Base-by-base conservation (phyloP, 2,888 invertebrate species). In the Meloe dianella region DNA sequence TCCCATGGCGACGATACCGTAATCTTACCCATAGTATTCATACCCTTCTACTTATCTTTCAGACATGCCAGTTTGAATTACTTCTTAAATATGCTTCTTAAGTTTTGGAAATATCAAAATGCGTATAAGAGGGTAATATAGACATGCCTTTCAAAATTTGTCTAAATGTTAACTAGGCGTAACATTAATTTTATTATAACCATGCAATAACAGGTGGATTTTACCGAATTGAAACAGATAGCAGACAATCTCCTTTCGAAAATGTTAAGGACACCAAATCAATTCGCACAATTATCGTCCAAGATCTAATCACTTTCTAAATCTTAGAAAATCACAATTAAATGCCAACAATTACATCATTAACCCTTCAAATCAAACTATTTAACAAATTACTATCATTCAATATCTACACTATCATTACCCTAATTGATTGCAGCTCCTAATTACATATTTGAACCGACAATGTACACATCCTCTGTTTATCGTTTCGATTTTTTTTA, bases 1-100 rank as follows among this genome's bases (percentile, higher is more conserved):
- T 78, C 79, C 77, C 78, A 65, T 62, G 78, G 69, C 73, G 73
- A 70, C 75, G 73, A 77, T 78, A 71, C 74, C 71, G 72, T 76
- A 78, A 78, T 79, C 78, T 76, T 74, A 73, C 41, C 68, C 71
- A 68, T 71, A 67, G 72, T 71, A 74, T 71, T 72, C 74, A 69
- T 67, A 67, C 66, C 69, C 67, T 32, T 47, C 71, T 70, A 71
- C 76, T 74, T 73, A 76, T 76, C 72, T 74, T 69, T 70, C 73
- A 74, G 70, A 73, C 70, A 67, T 67, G 70, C 67, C 68, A 65
- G 69, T 60, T 64, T 70, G 70, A 69, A 71, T 71, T 72, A 72
- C 72, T 71, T 70, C 74, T 73, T 71, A 73, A 74, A 74, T 74
- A 74, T 73, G 72, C 74, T 71, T 69, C 70, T 73, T 70, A 69